A percentile compares a stretch with the other conserved stretches of the same genome.
phyloP scores from a whole-genome alignment of 2,888 invertebrate species.

The Lapara coniferarum region DNA sequence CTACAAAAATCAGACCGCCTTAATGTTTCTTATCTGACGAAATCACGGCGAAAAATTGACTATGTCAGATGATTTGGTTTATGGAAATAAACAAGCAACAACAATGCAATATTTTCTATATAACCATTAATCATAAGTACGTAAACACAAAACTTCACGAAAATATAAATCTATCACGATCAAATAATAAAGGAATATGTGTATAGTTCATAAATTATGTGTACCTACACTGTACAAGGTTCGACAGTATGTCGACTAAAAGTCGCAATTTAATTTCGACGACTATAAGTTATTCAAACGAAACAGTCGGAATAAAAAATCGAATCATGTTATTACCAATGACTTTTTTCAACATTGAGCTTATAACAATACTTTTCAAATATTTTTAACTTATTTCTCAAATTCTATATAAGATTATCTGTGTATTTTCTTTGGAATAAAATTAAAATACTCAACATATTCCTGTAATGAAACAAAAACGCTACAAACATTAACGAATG shows the following conservation, averaged over 20 bases:
- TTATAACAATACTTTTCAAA: too few species aligned
- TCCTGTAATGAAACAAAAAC: too few species aligned
- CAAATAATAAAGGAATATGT: conserved; percentile 52
- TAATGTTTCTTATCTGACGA: background rate
- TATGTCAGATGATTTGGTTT: background rate
- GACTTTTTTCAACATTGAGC: too few species aligned
- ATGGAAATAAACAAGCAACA: conserved; percentile 29
- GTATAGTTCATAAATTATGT: conserved; percentile 42
- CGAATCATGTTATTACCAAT: too few species aligned
- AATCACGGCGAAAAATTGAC: conserved; percentile 27
- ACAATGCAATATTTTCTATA: conserved; percentile 43
- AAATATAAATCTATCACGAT: conserved; percentile 59
- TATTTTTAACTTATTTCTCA: too few species aligned
- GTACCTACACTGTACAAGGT: background rate
- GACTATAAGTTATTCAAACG: background rate
- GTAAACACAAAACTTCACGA: conserved; percentile 57
- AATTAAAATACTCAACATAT: too few species aligned
- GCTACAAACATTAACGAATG: too few species aligned
- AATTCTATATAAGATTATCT: too few species aligned
- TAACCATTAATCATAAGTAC: conserved; percentile 56
- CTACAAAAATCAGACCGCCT: too few species aligned
- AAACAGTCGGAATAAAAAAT: too few species aligned
- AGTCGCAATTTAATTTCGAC: too few species aligned
- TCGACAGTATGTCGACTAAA: background rate
- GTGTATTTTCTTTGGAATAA: too few species aligned